Base-by-base conservation (phyloP, 2,797 vertebrate species). In the Iguana delicatissima region DNA sequence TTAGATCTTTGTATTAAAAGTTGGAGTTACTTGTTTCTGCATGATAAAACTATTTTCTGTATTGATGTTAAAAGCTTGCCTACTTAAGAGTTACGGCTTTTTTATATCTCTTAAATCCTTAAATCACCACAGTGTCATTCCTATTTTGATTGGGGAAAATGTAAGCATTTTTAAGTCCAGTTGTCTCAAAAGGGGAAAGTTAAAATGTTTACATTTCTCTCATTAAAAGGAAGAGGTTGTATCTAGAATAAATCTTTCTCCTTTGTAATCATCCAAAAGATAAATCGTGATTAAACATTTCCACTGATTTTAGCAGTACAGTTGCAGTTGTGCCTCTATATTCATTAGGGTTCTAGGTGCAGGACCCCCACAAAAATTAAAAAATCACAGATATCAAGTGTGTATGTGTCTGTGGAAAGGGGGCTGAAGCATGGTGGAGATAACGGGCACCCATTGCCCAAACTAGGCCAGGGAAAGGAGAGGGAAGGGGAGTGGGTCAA, bases 1-100 rank as follows among this genome's bases (percentile, higher is more conserved):
- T 9, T 3, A 0, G 26, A 35, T 92, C 94, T 88, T 88, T 55
- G 62, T 94, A 9, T 86, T 89, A 82, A 91, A 83, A 8, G 86
- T 42, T 50, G 7, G 24, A 35, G 38, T 81, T 80, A 80, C n/a
- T 82, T 90, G 18, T 14, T 79, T 94, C 84, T 85, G 50, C 29
- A 73, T 77, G 24, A 35, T 29, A 90, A 85, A 80, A 57, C 32
- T 81, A 4, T 38, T 69, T 88, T 29, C 35, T 24, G 57, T 38
- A 72, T 32, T 52, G 46, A 20, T 80, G 62, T 80, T 88, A 62
- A 72, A 72, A 81, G 52, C 18, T 7, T 26, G 13, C 38, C 64
- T 26, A 7, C 82, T 13, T 69, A 16, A 50, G 64, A 69, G 16
- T 79, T 79, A 79, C 4, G n/a, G 14, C 26, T 29, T 84, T 20